phyloP scores from a whole-genome alignment of 2,888 invertebrate species.

The Rotaria sp. region DNA sequence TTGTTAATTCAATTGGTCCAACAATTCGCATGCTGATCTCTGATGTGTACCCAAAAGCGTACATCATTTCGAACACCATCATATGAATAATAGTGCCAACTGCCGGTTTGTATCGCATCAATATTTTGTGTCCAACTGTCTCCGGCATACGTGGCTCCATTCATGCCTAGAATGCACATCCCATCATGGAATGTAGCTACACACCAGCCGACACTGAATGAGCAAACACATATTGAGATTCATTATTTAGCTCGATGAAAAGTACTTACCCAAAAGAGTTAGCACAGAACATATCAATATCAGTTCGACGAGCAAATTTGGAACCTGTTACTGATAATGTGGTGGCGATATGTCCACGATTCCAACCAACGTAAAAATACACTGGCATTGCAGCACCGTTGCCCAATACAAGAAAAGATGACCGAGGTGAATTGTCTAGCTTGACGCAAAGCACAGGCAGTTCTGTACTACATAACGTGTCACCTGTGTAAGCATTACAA shows the following conservation, averaged over 20 bases:
- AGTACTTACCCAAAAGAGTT: background rate
- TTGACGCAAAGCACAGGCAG: background rate
- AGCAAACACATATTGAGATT: background rate
- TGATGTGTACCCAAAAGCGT: conserved; percentile 9
- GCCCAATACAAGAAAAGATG: background rate
- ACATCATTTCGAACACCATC: background rate
- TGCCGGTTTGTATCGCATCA: background rate
- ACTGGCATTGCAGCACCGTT: background rate
- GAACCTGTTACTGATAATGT: background rate
- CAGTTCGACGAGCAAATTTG: background rate
- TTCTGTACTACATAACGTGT: background rate
- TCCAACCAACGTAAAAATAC: background rate
- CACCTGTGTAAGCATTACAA: conserved; percentile 2
- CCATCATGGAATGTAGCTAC: background rate
- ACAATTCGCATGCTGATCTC: background rate
- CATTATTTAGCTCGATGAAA: no score
- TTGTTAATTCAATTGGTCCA: background rate
- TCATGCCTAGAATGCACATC: background rate
- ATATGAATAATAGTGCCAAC: background rate
- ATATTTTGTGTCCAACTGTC: background rate
- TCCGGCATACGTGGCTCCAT: background rate
- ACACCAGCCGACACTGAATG: background rate
- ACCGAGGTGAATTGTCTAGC: background rate
- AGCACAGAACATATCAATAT: background rate
- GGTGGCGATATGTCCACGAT: background rate